Conservation (phyloP, 2,113 vertebrate species). For the Thamnaconus septentrionalis region DNA sequence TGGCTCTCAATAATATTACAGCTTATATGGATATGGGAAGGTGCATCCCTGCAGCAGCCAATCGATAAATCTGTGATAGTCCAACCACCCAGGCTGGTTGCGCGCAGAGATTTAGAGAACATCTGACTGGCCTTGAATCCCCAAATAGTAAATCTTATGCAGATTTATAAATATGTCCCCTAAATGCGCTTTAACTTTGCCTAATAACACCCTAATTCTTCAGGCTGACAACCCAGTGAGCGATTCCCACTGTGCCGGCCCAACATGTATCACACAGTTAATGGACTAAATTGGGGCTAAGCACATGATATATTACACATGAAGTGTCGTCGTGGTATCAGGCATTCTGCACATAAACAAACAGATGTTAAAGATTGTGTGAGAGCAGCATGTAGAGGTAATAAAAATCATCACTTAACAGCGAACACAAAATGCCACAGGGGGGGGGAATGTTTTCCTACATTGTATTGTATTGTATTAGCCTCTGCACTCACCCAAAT, state of each 20-base stretch:
- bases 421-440: too few relatives aligned
- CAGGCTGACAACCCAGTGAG: constrained; percentile 14
- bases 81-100: constrained; percentile 45
- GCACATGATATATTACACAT: too few relatives aligned
- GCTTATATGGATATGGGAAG: constrained; percentile 75
- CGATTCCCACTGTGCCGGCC: too few relatives aligned
- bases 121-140: constrained; percentile 48
- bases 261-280: too few relatives aligned
- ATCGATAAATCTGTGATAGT: constrained; percentile 78
- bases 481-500: too few relatives aligned
- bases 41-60: constrained; percentile 69
- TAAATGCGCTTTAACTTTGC: constrained; percentile 49
- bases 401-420: neutral
- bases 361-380: neutral
- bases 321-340: neutral
- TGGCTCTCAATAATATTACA: constrained; percentile 75
- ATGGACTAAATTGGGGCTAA: too few relatives aligned
- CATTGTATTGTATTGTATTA: too few relatives aligned
- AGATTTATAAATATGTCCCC: constrained; percentile 61
- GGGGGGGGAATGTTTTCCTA: too few relatives aligned
- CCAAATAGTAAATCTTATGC: constrained; percentile 60
- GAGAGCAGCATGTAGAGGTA: neutral
- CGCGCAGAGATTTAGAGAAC: constrained; percentile 62
- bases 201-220: constrained; percentile 38
- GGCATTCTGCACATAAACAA: neutral